Percentiles rank a stretch among this genome's conserved stretches.
Evolutionary conservation across 2,113 vertebrate species (phyloP).

Genomic region (Pantherophis guttatus): DNA sequence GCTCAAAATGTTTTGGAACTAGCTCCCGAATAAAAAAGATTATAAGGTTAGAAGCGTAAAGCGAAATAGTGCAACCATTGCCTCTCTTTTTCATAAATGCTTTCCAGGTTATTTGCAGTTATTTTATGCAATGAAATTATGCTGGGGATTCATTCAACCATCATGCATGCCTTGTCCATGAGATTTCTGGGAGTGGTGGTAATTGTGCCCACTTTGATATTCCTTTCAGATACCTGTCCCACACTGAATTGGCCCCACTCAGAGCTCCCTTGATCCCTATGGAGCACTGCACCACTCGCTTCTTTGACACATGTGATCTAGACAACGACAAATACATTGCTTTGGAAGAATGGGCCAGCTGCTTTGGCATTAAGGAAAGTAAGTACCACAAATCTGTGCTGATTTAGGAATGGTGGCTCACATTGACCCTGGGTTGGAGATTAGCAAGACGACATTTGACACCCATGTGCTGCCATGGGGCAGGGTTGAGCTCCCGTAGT

Average conservation of each 20-base stretch:
- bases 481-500: neutral
- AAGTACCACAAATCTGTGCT: constrained; percentile 63
- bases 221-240: constrained; percentile 87
- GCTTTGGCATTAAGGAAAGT: constrained; percentile 97
- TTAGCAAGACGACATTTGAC: neutral
- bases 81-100: neutral
- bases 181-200: neutral
- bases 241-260: constrained; percentile 93
- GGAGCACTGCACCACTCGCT: constrained; percentile 99
- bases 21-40: neutral
- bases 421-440: too few relatives aligned
- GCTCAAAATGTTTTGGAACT: neutral
- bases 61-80: neutral
- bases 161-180: neutral
- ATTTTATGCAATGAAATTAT: neutral
- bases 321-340: constrained; percentile 96
- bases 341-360: constrained; percentile 94
- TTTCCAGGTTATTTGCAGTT: neutral
- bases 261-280: constrained; percentile 97
- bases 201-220: rapidly evolving
- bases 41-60: neutral
- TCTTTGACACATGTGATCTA: constrained; percentile 91
- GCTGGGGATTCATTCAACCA: neutral
- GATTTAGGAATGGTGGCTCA: too few relatives aligned
- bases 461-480: neutral